Evolutionary conservation across 37 sponge, comb jelly and placozoan genomes (phyloP).

Genomic region (Geodia barretti): DNA sequence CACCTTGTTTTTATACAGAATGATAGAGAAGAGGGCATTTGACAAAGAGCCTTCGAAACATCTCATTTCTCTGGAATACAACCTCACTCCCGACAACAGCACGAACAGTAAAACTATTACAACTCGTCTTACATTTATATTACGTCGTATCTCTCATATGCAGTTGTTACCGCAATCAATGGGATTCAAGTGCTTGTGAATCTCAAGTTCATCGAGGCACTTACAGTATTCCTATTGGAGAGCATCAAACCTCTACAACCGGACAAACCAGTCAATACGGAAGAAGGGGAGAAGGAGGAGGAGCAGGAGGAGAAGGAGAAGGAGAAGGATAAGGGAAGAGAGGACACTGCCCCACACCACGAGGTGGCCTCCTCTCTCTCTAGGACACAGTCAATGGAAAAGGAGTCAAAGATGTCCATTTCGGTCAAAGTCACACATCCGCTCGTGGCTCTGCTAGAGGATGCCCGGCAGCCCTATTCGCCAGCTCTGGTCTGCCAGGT

Average conservation of each 20-base stretch:
- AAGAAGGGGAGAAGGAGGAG: background rate
- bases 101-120: too few species aligned
- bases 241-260: constrained; percentile 27
- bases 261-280: background rate
- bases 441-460: constrained; percentile 49
- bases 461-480: constrained; percentile 14
- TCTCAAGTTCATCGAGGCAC: constrained; percentile 34
- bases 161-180: constrained; percentile 32
- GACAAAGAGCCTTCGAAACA: too few species aligned
- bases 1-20: too few species aligned
- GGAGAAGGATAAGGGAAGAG: background rate
- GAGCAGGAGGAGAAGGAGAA: background rate
- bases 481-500: constrained; percentile 44
- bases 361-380: background rate
- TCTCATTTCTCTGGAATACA: too few species aligned
- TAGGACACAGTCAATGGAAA: background rate
- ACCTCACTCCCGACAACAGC: too few species aligned
- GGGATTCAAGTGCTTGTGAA: constrained; percentile 45
- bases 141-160: background rate
- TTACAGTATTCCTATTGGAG: constrained; percentile 34
- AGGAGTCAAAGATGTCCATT: constrained; percentile 5
- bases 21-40: too few species aligned
- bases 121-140: background rate
- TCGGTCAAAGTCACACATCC: constrained; percentile 11
- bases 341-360: background rate